Evolutionary conservation across 2,797 vertebrate genomes (phyloP).

Genomic region (Phrynocephalus guinanensis): DNA sequence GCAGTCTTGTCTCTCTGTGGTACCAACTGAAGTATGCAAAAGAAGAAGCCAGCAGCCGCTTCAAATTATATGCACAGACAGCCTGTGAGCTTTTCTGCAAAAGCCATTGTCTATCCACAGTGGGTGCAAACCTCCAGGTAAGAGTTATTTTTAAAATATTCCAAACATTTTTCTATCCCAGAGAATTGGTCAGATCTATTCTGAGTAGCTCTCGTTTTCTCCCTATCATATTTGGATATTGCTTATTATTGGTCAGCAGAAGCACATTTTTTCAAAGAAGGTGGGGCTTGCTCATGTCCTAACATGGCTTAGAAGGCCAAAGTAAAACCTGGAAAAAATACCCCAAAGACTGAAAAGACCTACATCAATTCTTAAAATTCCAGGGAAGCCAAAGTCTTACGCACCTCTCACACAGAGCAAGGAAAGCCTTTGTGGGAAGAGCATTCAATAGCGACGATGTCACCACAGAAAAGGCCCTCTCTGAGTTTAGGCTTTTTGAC

Average conservation of each 20-base stretch:
- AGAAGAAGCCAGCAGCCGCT: not conserved
- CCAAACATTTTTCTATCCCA: not conserved
- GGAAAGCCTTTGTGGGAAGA: not conserved
- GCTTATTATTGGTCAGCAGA: not conserved
- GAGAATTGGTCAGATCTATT: not conserved
- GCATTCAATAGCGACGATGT: not conserved
- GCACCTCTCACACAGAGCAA: not conserved
- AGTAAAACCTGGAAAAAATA: not conserved
- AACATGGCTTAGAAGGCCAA: not conserved
- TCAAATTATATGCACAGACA: not conserved
- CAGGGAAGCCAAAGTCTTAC: not conserved
- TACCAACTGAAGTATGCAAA: slow-evolving; percentile 5
- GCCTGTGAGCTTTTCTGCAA: not conserved
- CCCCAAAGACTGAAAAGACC: not conserved
- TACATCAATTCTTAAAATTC: not conserved
- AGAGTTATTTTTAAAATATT: slow-evolving; percentile 22
- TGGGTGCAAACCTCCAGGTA: not conserved
- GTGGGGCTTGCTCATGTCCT: not conserved
- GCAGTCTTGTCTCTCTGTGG: not conserved
- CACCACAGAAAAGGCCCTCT: not conserved
- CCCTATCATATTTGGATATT: not conserved
- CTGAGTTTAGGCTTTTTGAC: no score
- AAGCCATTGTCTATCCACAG: not conserved
- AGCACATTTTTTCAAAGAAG: not conserved
- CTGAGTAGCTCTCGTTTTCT: not conserved